These are phyloP conservation scores for Germaria angustata DNA, from an alignment of 2,888 invertebrate genomes.

Conservation along the genomic window DNA sequence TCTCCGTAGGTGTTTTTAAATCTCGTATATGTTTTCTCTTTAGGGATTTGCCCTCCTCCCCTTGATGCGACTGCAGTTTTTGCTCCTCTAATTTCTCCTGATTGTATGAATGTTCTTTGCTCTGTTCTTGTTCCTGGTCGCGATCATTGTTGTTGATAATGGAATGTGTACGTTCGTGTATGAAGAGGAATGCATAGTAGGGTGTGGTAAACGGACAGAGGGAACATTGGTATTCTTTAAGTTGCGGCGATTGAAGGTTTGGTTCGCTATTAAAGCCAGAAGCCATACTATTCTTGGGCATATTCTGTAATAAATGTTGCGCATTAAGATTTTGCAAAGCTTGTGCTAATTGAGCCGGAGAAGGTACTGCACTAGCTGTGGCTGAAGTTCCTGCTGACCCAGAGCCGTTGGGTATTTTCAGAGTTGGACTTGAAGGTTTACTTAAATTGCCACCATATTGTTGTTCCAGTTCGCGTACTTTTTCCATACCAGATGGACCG, in stretches of 20 bases:
- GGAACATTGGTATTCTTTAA: constrained; percentile 93
- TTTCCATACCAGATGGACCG: constrained; percentile 82
- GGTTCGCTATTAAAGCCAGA: constrained; percentile 67
- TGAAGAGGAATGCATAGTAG: constrained; percentile 93
- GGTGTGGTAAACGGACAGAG: constrained; percentile 94
- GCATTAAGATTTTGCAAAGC: constrained; percentile 75
- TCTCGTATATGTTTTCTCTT: not conserved
- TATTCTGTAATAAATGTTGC: constrained; percentile 75
- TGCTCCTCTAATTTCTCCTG: constrained; percentile 44
- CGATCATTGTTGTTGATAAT: constrained; percentile 72
- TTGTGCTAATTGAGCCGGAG: constrained; percentile 76
- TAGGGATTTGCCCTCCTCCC: not conserved
- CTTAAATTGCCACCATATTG: constrained; percentile 71
- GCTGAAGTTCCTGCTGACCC: constrained; percentile 33
- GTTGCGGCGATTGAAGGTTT: constrained; percentile 72
- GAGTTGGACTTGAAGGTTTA: constrained; percentile 78
- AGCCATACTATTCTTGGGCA: constrained; percentile 74
- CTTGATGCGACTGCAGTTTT: not conserved
- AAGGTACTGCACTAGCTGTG: constrained; percentile 64
- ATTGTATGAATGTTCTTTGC: not conserved
- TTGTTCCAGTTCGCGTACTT: constrained; percentile 78
- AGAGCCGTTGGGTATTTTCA: constrained; percentile 80
- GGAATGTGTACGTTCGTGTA: constrained; percentile 93
- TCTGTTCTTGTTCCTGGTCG: constrained; percentile 42
- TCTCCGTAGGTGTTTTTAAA: constrained; percentile 28